A percentile compares a stretch with the other conserved stretches of the same genome.
Conservation (phyloP, 2,113 vertebrate genomes). For the Lipophrys pholis region DNA sequence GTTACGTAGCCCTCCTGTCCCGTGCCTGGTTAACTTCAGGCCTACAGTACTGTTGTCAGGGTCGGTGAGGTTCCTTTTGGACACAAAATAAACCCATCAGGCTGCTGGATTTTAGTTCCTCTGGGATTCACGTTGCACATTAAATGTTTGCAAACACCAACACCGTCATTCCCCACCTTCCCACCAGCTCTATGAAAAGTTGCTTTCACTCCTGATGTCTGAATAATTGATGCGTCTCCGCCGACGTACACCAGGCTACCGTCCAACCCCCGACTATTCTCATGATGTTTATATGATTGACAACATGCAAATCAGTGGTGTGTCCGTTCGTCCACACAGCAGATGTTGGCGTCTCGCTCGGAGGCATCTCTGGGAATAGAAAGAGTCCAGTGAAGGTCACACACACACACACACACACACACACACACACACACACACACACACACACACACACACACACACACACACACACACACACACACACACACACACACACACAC, state of each 20-base stretch:
- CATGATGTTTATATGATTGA: conserved; percentile 10
- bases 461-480: too few relatives aligned
- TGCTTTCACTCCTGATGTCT: neutral
- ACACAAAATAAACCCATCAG: neutral
- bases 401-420: neutral
- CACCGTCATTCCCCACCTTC: neutral
- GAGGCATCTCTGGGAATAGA: neutral
- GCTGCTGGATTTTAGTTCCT: too few relatives aligned
- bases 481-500: too few relatives aligned
- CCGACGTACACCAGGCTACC: neutral
- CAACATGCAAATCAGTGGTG: conserved; percentile 16
- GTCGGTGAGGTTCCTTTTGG: conserved; percentile 6
- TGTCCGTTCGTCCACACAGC: neutral
- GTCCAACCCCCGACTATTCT: conserved; percentile 11
- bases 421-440: too few relatives aligned
- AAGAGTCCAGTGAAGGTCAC: neutral
- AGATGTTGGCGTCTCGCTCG: neutral
- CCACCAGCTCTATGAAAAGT: neutral
- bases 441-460: too few relatives aligned
- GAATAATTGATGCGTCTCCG: too few relatives aligned
- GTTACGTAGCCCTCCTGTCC: conserved; percentile 50
- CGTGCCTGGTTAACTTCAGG: conserved; percentile 3
- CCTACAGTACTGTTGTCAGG: conserved; percentile 24
- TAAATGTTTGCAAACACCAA: conserved; percentile 22
- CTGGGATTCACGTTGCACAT: neutral